phyloP scores from a whole-genome alignment of 2,113 vertebrate genomes.

The Chaetodon trifascialis region DNA sequence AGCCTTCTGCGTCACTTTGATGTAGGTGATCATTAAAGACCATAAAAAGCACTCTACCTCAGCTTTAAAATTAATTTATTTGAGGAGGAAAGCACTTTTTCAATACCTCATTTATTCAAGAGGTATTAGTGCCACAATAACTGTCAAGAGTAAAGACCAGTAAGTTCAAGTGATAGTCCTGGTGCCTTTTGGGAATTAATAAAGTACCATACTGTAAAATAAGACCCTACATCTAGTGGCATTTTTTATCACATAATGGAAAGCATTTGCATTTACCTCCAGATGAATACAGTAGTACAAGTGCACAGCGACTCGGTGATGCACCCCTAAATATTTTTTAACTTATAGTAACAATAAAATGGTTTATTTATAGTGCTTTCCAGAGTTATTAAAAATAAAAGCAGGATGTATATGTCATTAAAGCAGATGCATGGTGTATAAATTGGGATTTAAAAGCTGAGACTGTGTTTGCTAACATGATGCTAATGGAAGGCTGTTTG shows the following conservation, averaged over 20 bases:
- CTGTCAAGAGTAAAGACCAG: slow-evolving; percentile 1
- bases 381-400: not conserved
- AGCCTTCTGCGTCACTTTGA: not conserved
- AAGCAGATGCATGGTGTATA: not conserved
- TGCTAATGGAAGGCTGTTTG: not conserved
- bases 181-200: slow-evolving; percentile 14
- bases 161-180: slow-evolving; percentile 2
- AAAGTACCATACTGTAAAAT: slow-evolving; percentile 2
- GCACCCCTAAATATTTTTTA: not conserved
- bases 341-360: not conserved
- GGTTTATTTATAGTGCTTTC: not conserved
- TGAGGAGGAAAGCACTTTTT: not conserved
- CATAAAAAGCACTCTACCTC: not conserved
- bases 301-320: not conserved
- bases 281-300: not conserved
- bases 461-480: not conserved
- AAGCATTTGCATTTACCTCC: not conserved
- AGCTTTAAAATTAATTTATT: not conserved
- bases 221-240: not conserved
- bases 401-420: not conserved
- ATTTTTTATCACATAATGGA: not conserved
- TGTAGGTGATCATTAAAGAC: not conserved
- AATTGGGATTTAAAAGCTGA: not conserved
- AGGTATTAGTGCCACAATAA: not conserved
- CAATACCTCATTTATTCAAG: slow-evolving; percentile 1